Base-by-base conservation (phyloP, 1,140 invertebrate species). In the Bombus sibiricus region DNA sequence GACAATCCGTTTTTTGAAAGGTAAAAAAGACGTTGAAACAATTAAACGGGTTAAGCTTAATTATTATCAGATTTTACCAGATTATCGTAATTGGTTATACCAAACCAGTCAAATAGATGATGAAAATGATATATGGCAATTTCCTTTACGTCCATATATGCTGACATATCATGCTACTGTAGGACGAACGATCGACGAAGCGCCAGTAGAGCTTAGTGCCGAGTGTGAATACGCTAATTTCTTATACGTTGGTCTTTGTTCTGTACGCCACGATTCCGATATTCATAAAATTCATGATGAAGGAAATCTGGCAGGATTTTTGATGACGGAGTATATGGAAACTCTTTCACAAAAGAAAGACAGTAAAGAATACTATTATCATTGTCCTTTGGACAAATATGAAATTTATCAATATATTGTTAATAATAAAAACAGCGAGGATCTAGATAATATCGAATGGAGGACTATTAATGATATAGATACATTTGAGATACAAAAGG, bases 41-140 rank as follows among this genome's bases (percentile, higher is more conserved):
- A 53, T 85, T 4, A 0, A 0, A n/a, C 53, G 12, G 12, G 2
- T 10, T 6, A 0, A 13, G 0, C 53, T 85, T n/a, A 73, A 53
- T 85, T 73, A 64, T 34, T 80, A 80, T 39, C 83, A 85, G 1
- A 32, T 80, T 64, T 18, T 80, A 28, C 77, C 83, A 10, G 68
- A 69, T 0, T 85, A 71, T 64, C 83, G 83, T 12, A 4, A 0
- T 0, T 85, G 83, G 83, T 32, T 85, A 8, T 1, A 12, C 1
- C 0, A 0, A 0, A n/a, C 18, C 0, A 0, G 8, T 13, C 10
- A 0, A 4, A 47, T 47, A 15, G 0, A 0, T 8, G 6, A 41
- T 28, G 6, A 1, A 15, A 1, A 0, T 2, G 15, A 28, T 10
- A 39, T 62, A 47, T 39, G 6, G 13, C 76, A 85, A 18, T 85